Evolutionary conservation across 1,140 invertebrate species (phyloP).

Genomic region (Drosophila persimilis): DNA sequence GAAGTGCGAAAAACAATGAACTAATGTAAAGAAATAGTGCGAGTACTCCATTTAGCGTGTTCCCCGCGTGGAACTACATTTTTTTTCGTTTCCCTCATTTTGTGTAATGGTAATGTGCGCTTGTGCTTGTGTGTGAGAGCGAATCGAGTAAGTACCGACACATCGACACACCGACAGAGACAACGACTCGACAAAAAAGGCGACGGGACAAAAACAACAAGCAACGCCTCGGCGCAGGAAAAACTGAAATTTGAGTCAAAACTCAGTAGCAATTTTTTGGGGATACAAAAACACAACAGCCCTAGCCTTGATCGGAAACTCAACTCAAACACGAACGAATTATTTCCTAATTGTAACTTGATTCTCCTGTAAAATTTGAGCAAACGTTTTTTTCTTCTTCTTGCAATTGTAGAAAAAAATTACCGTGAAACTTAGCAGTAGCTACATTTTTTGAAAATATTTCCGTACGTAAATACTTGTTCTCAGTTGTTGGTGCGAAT

Average conservation of each 20-base stretch:
- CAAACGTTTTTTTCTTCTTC: constrained; percentile 58
- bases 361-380: constrained; percentile 69
- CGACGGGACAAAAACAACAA: constrained; percentile 59
- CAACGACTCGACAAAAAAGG: constrained; percentile 27
- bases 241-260: not conserved
- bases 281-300: constrained; percentile 5
- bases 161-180: constrained; percentile 44
- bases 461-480: constrained; percentile 61
- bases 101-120: constrained; percentile 52
- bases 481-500: constrained; percentile 65
- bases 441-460: constrained; percentile 66
- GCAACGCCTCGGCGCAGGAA: constrained; percentile 53
- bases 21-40: constrained; percentile 65
- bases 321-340: constrained; percentile 1
- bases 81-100: constrained; percentile 75
- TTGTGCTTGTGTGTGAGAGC: constrained; percentile 41
- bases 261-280: not conserved
- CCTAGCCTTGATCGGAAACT: not conserved
- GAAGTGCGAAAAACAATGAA: constrained; percentile 62
- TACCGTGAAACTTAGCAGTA: constrained; percentile 78
- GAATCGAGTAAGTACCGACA: constrained; percentile 57
- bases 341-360: constrained; percentile 55
- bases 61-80: constrained; percentile 70
- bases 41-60: constrained; percentile 53
- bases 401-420: constrained; percentile 77